Base-by-base conservation (phyloP, 2,797 vertebrate genomes). In the Phataginus tricuspis region DNA sequence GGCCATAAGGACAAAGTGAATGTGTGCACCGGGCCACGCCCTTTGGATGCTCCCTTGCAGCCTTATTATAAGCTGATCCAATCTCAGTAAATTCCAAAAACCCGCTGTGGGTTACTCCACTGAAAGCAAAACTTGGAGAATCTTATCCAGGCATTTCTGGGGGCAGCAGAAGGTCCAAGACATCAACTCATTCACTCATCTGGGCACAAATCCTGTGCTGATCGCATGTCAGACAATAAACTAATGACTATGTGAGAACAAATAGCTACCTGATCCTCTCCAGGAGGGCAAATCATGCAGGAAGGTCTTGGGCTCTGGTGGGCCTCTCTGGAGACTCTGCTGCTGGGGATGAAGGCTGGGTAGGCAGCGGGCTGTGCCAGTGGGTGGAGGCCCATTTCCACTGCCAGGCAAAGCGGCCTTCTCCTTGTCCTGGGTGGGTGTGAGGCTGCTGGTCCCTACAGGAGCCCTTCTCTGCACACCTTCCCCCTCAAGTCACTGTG, bases 1-100 rank as follows among this genome's bases (percentile, higher is more conserved):
- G 16, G 68, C 9, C 34, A 13, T 0, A 2, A 53, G 63, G 9
- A 15, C 7, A 53, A 29, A 68, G 68, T 0, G 2, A 74, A n/a
- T 5, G 18, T 49, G 3, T 29, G 25, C 14, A 13, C 25, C 4
- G 7, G 11, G 49, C 75, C 5, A 1, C 27, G 55, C n/a, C 59
- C 2, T 7, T 2, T 7, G 29, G 4, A 9, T 1, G 55, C 31
- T 34, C 42, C 55, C 63, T 21, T 29, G 29, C 1, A 4, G 19
- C 23, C 64, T 59, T 53, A 27, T 4, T 31, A 12, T 5, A 5
- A 21, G 71, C 61, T 57, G 69, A 42, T 27, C 29, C 37, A 21
- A 34, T 14, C 0, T 34, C 61, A 61, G 12, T 31, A 66, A 69
- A 72, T 55, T 57, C 27, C 21, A 3, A 27, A 75, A 51, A 15